Base-by-base conservation (phyloP, 2,797 vertebrate species). In the Sebastes diploproa region DNA sequence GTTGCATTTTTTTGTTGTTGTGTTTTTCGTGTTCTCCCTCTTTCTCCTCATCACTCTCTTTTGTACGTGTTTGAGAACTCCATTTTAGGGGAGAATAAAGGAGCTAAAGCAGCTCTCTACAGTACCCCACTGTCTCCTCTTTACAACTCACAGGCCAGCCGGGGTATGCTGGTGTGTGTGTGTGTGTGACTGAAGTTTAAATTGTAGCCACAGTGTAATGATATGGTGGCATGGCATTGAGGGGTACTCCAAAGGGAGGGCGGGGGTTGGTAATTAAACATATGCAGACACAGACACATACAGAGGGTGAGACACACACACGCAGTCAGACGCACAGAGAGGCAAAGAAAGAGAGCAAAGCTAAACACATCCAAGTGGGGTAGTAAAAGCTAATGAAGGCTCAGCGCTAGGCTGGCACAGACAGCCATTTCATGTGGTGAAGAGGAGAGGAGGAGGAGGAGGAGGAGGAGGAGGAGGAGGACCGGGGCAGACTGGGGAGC, bases 301-400 rank as follows among this genome's bases (percentile, higher is more conserved):
- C 87, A 87, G 84, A 85, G 88, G 73, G 73, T 74, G 75, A 87
- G 62, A 75, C 83, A 78, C 72, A 62, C 72, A 81, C 63, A 86
- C 79, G 59, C 62, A 83, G 56, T 50, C 70, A 75, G 42, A 77
- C 77, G 77, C 70, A 89, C 76, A 90, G 74, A 86, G 87, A 87
- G 72, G 70, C 83, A 89, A 87, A 89, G 85, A 93, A 88, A 90
- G 89, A 89, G 89, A 92, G 91, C 80, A 92, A 91, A 87, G 87
- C 95, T 92, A 94, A 96, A 95, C 94, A 94, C 94, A 94, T 92
- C 89, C 90, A 94, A 95, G 94, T 86, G 93, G 93, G 88, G 90
- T 92, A 93, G 92, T 95, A 95, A 95, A 96, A 95, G 81, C 91
- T 95, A 96, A 96, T 95, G 95, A 95, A 95, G 93, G 93, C 93